Base-by-base conservation (phyloP, 2,888 invertebrate species). In the Ormia ochracea region DNA sequence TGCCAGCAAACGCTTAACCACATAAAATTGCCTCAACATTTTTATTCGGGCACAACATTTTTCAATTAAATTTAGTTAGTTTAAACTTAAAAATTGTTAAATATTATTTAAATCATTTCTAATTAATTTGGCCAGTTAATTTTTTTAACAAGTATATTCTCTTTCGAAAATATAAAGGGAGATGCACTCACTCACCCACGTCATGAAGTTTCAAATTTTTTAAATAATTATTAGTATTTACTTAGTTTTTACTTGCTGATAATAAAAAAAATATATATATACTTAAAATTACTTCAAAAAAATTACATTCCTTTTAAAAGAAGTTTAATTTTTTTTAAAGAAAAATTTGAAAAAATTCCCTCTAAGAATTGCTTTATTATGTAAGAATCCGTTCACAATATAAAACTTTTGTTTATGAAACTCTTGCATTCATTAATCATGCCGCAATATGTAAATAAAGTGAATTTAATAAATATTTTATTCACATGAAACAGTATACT, bases 1-100 rank as follows among this genome's bases (percentile, higher is more conserved):
- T 70, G 89, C 89, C 72, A 88, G 85, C 83, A 88, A 88, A 79
- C 86, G 89, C 12, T 73, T 89, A 87, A 79, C 86, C 84, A 88
- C 86, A 84, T 86, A 86, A 85, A 63, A 52, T n/a, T 70, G 23
- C 23, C 59, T 54, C 19, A n/a, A 21, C 19, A 1, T 31, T 28
- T 2, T 3, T 21, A 6, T 54, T 23, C 38, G 38, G n/a, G 1
- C 36, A 65, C 17, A 26, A 50, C 33, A 36, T 48, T 65, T n/a
- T 26, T 36, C 12, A 41, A 38, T 66, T 52, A 4, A 38, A 58
- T 59, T 59, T 69, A 63, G n/a, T n/a, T n/a, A n/a, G 28, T 59
- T 58, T 63, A 58, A 50, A 26, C 28, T 63, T 50, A 65, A 38
- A 58, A 48, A 69, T 56, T 65, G 70, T 70, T 72, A 74, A 54